These are phyloP conservation scores for Labia minor DNA, from an alignment of 2,888 invertebrate species.

Conservation along the genomic window DNA sequence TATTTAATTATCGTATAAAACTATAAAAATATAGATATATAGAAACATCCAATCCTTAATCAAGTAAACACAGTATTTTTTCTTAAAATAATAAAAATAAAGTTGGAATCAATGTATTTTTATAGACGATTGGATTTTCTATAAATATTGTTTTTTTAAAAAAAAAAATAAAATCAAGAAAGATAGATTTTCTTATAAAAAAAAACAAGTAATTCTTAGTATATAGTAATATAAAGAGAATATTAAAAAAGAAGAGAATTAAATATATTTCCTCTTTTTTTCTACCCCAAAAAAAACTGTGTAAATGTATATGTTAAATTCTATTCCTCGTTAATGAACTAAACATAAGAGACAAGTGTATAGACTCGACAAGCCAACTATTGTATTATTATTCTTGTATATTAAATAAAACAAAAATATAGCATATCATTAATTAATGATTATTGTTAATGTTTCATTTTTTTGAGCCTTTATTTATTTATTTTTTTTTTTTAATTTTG, in stretches of 20 bases:
- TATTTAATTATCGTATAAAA: constrained; percentile 13
- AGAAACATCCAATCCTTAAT: background rate
- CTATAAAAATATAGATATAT: background rate
- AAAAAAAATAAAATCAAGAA: too few species aligned
- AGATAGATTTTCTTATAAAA: background rate
- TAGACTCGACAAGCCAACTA: background rate
- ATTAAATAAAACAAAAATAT: background rate
- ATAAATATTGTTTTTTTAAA: background rate
- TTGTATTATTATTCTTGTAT: background rate
- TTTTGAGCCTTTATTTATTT: too few species aligned
- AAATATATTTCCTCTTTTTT: too few species aligned
- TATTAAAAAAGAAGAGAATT: too few species aligned
- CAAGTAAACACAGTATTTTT: background rate
- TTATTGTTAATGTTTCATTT: background rate
- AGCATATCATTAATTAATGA: background rate
- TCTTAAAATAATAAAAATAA: too few species aligned
- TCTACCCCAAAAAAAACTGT: too few species aligned
- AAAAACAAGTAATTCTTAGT: background rate
- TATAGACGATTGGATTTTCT: background rate
- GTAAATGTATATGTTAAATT: background rate
- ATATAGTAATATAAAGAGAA: too few species aligned
- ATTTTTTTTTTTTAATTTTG: too few species aligned
- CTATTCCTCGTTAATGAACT: background rate
- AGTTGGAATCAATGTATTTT: background rate
- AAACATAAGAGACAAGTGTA: background rate